Conservation (phyloP, 1,140 invertebrate genomes). For the Papilio machaon region DNA sequence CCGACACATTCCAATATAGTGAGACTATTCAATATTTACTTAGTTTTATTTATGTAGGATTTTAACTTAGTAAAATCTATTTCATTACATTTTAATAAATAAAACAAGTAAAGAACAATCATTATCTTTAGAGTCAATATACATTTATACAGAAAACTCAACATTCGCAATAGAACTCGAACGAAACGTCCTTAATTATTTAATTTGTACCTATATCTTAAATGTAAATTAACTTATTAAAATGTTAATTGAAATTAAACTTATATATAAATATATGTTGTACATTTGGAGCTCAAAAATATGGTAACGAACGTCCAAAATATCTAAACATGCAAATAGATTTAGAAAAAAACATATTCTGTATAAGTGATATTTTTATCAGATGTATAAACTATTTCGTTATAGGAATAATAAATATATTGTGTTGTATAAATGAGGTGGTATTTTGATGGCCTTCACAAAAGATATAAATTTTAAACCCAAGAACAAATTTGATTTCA, state of each 20-base stretch:
- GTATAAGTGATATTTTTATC: background rate
- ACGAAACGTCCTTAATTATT: background rate
- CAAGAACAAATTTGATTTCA: background rate
- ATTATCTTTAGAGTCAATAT: too few species aligned
- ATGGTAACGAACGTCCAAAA: too few species aligned
- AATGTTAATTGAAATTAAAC: too few species aligned
- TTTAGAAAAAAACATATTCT: background rate
- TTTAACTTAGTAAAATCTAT: background rate
- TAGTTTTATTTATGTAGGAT: background rate
- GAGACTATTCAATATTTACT: too few species aligned
- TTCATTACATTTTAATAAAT: background rate
- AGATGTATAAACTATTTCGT: background rate
- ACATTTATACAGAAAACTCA: too few species aligned
- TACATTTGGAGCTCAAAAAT: too few species aligned
- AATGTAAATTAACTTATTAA: too few species aligned
- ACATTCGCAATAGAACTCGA: background rate
- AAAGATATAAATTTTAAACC: background rate
- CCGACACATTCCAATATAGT: background rate
- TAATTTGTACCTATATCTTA: too few species aligned
- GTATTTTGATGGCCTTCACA: background rate
- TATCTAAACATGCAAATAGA: background rate
- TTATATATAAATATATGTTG: too few species aligned
- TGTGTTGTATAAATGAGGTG: background rate
- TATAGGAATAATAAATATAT: background rate
- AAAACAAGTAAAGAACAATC: too few species aligned